These are phyloP conservation scores for Pionites leucogaster DNA, from an alignment of 2,113 vertebrate species.

Conservation along the genomic window DNA sequence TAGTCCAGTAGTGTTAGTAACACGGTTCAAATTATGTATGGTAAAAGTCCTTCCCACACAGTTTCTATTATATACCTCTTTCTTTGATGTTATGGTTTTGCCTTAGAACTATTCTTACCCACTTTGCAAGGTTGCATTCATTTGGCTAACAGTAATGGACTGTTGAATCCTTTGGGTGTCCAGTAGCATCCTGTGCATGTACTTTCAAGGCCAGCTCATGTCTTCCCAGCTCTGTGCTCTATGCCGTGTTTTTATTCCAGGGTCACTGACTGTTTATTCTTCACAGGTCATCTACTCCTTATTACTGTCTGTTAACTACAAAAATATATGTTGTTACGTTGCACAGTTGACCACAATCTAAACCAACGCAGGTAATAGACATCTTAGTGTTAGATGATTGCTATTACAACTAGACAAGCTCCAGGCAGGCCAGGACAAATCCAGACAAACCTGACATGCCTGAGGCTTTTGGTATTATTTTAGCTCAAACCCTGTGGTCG, in stretches of 20 bases:
- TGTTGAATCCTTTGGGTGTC: not conserved
- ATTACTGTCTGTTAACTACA: not conserved
- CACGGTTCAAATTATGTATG: not conserved
- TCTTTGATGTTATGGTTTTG: not conserved
- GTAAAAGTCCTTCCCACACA: not conserved
- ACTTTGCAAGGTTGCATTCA: not conserved
- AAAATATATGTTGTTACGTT: not conserved
- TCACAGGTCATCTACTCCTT: not conserved
- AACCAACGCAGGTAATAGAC: not conserved
- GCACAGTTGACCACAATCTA: not conserved
- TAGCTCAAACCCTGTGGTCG: fast-evolving
- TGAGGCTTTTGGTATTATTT: not conserved
- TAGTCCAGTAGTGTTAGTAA: not conserved
- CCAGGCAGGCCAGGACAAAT: not conserved
- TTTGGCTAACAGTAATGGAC: not conserved
- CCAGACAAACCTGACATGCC: not conserved
- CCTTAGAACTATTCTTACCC: not conserved
- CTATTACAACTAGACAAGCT: not conserved
- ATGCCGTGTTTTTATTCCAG: not conserved
- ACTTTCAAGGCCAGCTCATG: not conserved
- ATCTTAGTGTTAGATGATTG: not conserved
- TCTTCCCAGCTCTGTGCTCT: not conserved
- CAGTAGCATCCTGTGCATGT: not conserved
- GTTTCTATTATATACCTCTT: not conserved
- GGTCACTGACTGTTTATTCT: not conserved